Evolutionary conservation across 2,113 vertebrate species (phyloP).

Genomic region (Aleadryas rufinucha): DNA sequence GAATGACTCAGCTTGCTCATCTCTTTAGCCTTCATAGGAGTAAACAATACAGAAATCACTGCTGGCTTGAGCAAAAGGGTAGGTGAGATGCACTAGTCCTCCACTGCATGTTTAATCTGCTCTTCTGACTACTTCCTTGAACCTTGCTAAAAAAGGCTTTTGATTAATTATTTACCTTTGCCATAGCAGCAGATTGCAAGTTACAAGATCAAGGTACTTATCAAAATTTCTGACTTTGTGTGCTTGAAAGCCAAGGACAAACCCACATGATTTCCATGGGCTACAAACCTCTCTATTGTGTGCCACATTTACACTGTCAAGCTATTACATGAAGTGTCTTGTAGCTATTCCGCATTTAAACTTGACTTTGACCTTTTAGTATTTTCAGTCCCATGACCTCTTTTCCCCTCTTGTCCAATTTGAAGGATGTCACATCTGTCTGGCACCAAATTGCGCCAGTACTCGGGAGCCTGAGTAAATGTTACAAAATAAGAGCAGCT

Average conservation of each 20-base stretch:
- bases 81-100: neutral
- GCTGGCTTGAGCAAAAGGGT: neutral
- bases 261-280: neutral
- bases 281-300: neutral
- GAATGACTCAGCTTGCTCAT: neutral
- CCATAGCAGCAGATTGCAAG: neutral
- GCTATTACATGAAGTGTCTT: neutral
- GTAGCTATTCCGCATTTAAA: neutral
- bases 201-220: neutral
- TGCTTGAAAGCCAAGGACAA: neutral
- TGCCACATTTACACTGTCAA: neutral
- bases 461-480: slow-evolving; percentile 28
- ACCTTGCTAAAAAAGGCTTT: neutral
- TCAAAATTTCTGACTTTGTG: neutral
- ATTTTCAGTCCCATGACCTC: neutral
- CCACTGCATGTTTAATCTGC: neutral
- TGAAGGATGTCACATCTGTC: neutral
- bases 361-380: neutral
- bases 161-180: neutral
- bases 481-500: slow-evolving; percentile 24
- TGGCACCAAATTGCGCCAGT: neutral
- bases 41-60: neutral
- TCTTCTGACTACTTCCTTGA: neutral
- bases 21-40: neutral
- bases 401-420: neutral